Percentiles rank a stretch among this genome's conserved stretches.
These are phyloP conservation scores for Epinephelus cyanopodus DNA, from an alignment of 2,113 vertebrate genomes.

Conservation along the genomic window DNA sequence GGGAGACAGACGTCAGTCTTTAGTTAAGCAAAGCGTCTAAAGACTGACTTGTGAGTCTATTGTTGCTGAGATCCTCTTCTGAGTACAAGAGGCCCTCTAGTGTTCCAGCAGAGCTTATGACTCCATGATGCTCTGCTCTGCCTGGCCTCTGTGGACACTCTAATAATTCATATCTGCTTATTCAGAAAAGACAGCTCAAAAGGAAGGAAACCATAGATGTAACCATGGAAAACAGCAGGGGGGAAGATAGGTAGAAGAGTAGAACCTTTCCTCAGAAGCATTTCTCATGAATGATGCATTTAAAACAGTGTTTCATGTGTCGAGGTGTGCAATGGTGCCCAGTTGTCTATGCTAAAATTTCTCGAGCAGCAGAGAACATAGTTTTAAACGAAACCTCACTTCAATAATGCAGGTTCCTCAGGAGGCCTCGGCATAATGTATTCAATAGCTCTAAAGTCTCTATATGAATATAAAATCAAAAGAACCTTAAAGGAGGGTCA, in stretches of 20 bases:
- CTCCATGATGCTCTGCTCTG: not conserved
- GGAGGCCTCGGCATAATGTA: conserved; percentile 6
- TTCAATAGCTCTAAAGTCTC: conserved; percentile 27
- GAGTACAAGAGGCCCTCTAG: not conserved
- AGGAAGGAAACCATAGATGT: not conserved
- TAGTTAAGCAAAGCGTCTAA: no score
- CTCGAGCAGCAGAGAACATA: not conserved
- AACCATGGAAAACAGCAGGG: not conserved
- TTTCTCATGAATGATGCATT: conserved; percentile 46
- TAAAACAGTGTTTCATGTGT: not conserved
- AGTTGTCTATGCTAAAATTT: conserved; percentile 3
- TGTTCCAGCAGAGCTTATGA: not conserved
- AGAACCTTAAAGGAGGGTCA: conserved; percentile 19
- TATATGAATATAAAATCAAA: conserved; percentile 45
- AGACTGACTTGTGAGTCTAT: no score
- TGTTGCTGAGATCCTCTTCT: not conserved
- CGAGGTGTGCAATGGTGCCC: not conserved
- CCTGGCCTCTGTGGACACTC: not conserved
- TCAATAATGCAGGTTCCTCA: conserved; percentile 57
- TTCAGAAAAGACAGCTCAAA: not conserved
- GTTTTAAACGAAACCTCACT: conserved; percentile 35
- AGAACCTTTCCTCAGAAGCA: not conserved
- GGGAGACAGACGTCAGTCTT: no score
- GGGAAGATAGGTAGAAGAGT: not conserved
- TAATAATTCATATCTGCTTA: not conserved